Conservation (phyloP, 2,797 vertebrate species). For the Sebastes miniatus region DNA sequence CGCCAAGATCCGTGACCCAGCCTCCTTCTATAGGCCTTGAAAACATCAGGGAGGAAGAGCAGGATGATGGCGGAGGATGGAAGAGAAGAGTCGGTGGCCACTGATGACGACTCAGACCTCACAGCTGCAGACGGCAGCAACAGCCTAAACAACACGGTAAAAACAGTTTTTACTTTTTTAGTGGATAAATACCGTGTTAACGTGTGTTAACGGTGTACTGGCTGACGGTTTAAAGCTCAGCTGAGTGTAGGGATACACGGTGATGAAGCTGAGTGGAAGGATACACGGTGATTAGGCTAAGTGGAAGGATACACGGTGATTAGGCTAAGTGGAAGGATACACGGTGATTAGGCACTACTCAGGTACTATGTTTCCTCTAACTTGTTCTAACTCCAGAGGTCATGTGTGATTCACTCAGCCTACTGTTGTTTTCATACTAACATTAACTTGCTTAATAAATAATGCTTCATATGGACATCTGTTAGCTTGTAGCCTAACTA, state of each 20-base stretch:
- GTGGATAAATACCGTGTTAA: no score
- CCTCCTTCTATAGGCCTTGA: no score
- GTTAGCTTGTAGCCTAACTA: not conserved
- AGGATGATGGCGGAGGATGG: conserved; percentile 62
- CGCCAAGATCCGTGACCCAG: no score
- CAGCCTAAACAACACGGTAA: conserved; percentile 29
- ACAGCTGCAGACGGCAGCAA: conserved; percentile 15
- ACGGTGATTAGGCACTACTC: no score
- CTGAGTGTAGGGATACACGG: no score
- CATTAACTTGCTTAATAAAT: not conserved
- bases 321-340: no score
- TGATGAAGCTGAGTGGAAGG: no score
- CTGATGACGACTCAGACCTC: conserved; percentile 28
- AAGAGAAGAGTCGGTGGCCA: conserved; percentile 32
- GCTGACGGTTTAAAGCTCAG: not conserved
- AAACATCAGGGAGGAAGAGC: conserved; percentile 9
- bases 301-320: no score
- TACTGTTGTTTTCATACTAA: not conserved
- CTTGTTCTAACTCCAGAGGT: not conserved
- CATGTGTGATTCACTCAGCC: not conserved
- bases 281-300: no score
- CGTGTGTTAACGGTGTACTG: no score
- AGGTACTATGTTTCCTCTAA: not conserved
- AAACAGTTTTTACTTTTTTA: not conserved
- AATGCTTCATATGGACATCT: not conserved